These are phyloP conservation scores for Hyperoodon ampullatus DNA, from an alignment of 2,113 vertebrate species.

Conservation along the genomic window DNA sequence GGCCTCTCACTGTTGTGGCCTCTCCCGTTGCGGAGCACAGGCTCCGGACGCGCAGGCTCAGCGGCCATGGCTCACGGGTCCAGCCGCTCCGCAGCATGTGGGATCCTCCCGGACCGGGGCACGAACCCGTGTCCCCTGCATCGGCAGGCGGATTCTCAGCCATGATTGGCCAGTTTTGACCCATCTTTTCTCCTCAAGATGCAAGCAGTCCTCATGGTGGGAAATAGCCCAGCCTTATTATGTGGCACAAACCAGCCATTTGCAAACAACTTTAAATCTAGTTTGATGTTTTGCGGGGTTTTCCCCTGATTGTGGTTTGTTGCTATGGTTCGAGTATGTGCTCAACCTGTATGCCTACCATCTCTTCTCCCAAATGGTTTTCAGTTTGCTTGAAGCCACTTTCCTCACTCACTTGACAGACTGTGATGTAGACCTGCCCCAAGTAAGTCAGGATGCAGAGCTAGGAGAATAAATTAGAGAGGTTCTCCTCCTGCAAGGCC, in stretches of 20 bases:
- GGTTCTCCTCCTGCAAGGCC: not conserved
- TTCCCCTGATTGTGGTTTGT: not conserved
- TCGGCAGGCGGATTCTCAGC: too few relatives aligned
- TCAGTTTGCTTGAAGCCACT: conserved; percentile 49
- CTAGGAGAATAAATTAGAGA: conserved; percentile 12
- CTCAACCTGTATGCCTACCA: not conserved
- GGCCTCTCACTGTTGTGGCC: too few relatives aligned
- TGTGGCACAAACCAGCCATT: not conserved
- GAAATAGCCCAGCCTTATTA: not conserved
- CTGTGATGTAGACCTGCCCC: conserved; percentile 17
- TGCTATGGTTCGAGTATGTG: not conserved
- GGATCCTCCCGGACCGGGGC: too few relatives aligned
- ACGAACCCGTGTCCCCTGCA: too few relatives aligned
- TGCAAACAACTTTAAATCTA: conserved; percentile 23
- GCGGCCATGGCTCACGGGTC: too few relatives aligned
- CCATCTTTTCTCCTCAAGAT: not conserved
- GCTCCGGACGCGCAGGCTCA: too few relatives aligned
- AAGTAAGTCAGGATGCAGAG: conserved; percentile 66
- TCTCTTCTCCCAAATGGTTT: not conserved
- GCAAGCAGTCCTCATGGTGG: not conserved
- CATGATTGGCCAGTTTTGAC: not conserved
- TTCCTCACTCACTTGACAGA: not conserved
- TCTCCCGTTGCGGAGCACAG: too few relatives aligned
- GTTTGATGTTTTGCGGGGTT: not conserved
- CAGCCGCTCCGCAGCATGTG: too few relatives aligned